Evolutionary conservation across 2,113 vertebrate genomes (phyloP).

Genomic region (Pyrgilauda ruficollis): DNA sequence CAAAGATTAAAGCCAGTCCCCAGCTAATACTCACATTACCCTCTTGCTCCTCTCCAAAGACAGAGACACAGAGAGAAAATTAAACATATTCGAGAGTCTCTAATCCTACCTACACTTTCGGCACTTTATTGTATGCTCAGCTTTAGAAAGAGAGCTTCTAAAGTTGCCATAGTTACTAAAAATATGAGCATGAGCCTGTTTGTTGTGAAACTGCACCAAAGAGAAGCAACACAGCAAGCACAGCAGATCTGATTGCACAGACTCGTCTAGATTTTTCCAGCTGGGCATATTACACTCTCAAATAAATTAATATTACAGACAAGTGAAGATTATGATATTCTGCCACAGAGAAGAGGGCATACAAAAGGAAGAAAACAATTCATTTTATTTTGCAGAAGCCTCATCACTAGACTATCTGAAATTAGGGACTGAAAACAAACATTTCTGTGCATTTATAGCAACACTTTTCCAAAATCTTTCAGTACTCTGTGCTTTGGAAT

Average conservation of each 20-base stretch:
- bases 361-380: not conserved
- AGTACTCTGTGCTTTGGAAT: not conserved
- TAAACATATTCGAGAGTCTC: conserved; percentile 82
- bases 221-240: not conserved
- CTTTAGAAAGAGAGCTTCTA: conserved; percentile 74
- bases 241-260: not conserved
- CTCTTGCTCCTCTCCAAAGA: conserved; percentile 78
- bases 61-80: conserved; percentile 78
- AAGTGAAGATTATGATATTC: not conserved
- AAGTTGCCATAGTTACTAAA: conserved; percentile 80
- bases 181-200: conserved; percentile 68
- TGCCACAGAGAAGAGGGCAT: not conserved
- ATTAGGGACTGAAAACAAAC: not conserved
- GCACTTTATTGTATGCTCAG: conserved; percentile 77
- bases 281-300: not conserved
- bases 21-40: conserved; percentile 79
- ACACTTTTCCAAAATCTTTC: not conserved
- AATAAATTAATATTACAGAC: not conserved
- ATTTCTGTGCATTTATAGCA: not conserved
- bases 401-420: not conserved
- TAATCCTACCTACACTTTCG: conserved; percentile 84
- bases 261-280: not conserved
- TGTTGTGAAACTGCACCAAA: conserved; percentile 37
- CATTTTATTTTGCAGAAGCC: not conserved
- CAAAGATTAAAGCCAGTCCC: conserved; percentile 79